Conservation (phyloP, 2,888 invertebrate species). For the Pristionchus arcanus region DNA sequence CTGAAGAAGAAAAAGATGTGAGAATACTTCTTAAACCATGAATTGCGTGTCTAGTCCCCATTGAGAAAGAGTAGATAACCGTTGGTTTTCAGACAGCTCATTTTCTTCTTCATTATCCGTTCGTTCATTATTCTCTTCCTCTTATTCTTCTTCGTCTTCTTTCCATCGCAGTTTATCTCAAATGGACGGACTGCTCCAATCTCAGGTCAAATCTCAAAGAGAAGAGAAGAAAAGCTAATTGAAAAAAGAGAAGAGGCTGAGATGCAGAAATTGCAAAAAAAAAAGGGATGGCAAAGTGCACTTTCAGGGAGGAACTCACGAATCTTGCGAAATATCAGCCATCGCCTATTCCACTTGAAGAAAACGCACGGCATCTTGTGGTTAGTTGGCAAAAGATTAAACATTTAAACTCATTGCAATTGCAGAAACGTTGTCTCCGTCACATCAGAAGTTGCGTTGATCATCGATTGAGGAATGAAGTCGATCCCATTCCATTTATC, state of each 20-base stretch:
- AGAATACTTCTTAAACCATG: neutral
- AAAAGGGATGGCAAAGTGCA: neutral
- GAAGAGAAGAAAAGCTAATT: conserved; percentile 7
- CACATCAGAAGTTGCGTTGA: conserved; percentile 17
- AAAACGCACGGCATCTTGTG: neutral
- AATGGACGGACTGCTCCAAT: conserved; percentile 31
- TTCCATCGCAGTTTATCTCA: conserved; percentile 32
- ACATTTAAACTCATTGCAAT: neutral
- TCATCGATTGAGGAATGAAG: neutral
- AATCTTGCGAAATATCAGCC: neutral
- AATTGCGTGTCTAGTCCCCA: neutral
- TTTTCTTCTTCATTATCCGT: conserved; percentile 42
- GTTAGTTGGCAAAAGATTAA: neutral
- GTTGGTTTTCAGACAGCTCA: neutral
- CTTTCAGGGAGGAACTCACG: conserved; percentile 26
- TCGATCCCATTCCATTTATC: conserved; percentile 3
- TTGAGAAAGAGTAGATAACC: neutral
- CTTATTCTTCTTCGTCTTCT: conserved; percentile 44
- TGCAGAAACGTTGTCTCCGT: conserved; percentile 19
- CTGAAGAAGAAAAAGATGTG: conserved; percentile 16
- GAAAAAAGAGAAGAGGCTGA: conserved; percentile 7
- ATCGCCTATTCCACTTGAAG: conserved; percentile 13
- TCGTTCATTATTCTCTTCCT: conserved; percentile 40
- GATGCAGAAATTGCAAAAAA: neutral
- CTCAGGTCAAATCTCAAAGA: conserved; percentile 12